Evolutionary conservation across 1,140 invertebrate species (phyloP), one percentile per base, ranked within the genome.

Genomic region (Stegodyphus mimosarum): DNA sequence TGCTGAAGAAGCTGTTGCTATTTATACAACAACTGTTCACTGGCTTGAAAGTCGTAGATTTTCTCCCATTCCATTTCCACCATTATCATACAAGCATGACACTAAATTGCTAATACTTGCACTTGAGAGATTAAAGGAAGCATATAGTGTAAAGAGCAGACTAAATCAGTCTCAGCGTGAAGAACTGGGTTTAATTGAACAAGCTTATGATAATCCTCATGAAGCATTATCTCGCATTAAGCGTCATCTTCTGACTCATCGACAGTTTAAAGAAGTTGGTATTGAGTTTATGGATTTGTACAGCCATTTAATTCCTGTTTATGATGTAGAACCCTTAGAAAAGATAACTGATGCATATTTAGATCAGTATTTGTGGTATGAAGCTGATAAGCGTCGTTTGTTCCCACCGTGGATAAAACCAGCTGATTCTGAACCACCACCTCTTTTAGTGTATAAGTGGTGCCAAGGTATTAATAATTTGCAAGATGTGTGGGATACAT

Each of bases 241-340:
- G 90, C 96, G 99, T 94, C 99, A 99, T 92, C 92, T 99, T 88
- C 92, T 99, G 0, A 99, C 99, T 0, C 98, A 99, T 90, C 93
- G 99, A 91, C 96, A 97, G 52, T 99, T 99, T 90, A 99, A 99
- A 92, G 98, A 99, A 93, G 96, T 87, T 60, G 97, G 98, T 15
- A 99, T 99, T 88, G 99, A 99, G 91, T 99, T 99, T 90, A 99
- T 99, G 99, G 99, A 99, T 90, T 92, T 99, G 51, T 99, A 99
- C 91, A 99, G 97, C 87, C 98, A 99, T 91, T 90, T 99, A 71
- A 98, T 99, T 79, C 98, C 99, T 0, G 98, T 99, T 0, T 99
- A 99, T 90, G 98, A 99, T 89, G 97, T 99, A 17, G 98, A 99
- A 89, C 98, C 99, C 0, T 91, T 99, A 9, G 99, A 99, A 90